phyloP scores from a whole-genome alignment of 2,888 invertebrate species.

The Alentia gelatinosa region DNA sequence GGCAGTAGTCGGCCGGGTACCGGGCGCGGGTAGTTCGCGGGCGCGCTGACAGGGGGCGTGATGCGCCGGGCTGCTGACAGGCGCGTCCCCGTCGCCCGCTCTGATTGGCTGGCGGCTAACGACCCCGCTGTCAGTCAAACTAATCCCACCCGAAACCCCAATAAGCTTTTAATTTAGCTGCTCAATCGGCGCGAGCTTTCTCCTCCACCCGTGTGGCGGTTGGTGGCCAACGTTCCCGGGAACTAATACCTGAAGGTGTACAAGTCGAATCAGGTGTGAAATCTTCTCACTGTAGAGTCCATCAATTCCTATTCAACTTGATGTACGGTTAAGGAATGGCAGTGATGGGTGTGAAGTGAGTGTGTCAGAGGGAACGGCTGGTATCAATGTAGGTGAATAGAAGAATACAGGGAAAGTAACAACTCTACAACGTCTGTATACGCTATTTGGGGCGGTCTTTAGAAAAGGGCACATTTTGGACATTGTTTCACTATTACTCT shows the following conservation, averaged over 20 bases:
- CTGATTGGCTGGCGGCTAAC: slow-evolving; percentile 29
- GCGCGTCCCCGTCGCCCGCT: background rate
- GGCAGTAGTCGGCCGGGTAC: background rate
- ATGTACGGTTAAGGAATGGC: background rate
- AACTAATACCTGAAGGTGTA: too few relatives aligned
- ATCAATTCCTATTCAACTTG: background rate
- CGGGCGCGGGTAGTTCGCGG: background rate
- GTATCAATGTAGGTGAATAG: too few relatives aligned
- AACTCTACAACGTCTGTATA: too few relatives aligned
- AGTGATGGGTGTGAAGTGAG: too few relatives aligned
- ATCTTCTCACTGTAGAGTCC: background rate
- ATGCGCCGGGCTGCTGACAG: slow-evolving; percentile 23
- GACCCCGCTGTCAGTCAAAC: slow-evolving; percentile 31
- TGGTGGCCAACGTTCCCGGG: background rate
- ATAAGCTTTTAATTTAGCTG: background rate
- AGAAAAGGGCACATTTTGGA: too few relatives aligned
- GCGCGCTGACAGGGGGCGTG: slow-evolving; percentile 32
- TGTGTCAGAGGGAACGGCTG: too few relatives aligned
- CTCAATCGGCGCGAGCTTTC: background rate
- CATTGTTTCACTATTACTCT: too few relatives aligned
- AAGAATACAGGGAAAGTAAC: too few relatives aligned
- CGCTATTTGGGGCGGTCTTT: too few relatives aligned
- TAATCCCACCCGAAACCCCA: slow-evolving; percentile 40
- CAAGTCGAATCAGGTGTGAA: too few relatives aligned
- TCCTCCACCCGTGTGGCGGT: background rate